A percentile compares a stretch with the other conserved stretches of the same genome.
phyloP scores from a whole-genome alignment of 2,113 vertebrate species.

The Brachyistius frenatus region DNA sequence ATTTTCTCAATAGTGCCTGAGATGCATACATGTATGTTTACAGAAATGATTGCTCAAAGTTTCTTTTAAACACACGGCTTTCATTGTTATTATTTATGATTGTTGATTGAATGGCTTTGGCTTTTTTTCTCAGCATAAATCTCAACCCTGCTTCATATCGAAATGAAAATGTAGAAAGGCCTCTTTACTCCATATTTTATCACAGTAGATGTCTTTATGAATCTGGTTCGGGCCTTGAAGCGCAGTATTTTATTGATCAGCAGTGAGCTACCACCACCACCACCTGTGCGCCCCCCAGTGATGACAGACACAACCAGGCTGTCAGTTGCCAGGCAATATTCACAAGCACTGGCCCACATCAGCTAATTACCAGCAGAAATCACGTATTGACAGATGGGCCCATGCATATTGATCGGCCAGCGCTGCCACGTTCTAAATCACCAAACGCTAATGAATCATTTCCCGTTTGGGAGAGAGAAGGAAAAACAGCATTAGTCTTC shows the following conservation, averaged over 20 bases:
- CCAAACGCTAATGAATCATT: constrained; percentile 83
- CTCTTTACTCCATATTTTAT: constrained; percentile 45
- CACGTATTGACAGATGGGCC: constrained; percentile 84
- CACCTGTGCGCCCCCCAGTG: constrained; percentile 74
- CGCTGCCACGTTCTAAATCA: constrained; percentile 82
- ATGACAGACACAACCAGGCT: constrained; percentile 81
- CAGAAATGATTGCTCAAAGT: constrained; percentile 56
- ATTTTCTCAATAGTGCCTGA: constrained; percentile 78
- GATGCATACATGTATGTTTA: constrained; percentile 69
- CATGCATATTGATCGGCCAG: constrained; percentile 81
- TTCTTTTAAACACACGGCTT: constrained; percentile 35
- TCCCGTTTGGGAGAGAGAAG: constrained; percentile 70
- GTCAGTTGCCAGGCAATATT: constrained; percentile 83
- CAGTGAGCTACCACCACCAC: constrained; percentile 75
- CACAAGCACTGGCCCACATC: constrained; percentile 83
- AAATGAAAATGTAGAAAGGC: constrained; percentile 35
- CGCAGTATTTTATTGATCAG: constrained; percentile 65
- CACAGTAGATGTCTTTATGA: constrained; percentile 61
- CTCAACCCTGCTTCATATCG: background rate
- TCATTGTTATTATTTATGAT: constrained; percentile 30
- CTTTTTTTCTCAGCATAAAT: constrained; percentile 40
- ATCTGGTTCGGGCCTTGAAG: constrained; percentile 71
- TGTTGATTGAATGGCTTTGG: constrained; percentile 7
- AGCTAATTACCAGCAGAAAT: constrained; percentile 86
- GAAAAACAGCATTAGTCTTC: constrained; percentile 60